Evolutionary conservation across 2,113 vertebrate species (phyloP), one percentile per base, ranked within the genome.

Genomic region (Entomyzon cyanotis): DNA sequence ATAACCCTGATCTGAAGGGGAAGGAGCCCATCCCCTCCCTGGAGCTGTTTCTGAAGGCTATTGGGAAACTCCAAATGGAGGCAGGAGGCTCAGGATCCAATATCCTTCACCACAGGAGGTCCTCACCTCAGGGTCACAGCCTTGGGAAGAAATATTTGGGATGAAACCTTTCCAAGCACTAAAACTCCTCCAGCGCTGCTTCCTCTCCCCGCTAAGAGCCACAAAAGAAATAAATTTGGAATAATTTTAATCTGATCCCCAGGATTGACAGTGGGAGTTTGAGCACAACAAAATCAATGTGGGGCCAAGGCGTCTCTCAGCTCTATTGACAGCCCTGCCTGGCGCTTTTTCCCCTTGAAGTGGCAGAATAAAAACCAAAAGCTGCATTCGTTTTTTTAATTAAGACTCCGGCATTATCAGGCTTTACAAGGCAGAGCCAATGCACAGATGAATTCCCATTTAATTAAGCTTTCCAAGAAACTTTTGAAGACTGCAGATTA

Each of bases 391-490:
- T 93, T 78, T 92, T 95, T 97, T 97, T 96, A 98, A 98, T 98
- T 98, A 98, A 97, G 81, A 80, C 56, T 95, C 95, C 23, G 6
- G 67, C 89, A 96, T 97, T 97, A 97, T 96, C 95, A 93, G 95
- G 84, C 93, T 97, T 97, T 96, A 92, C 91, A 97, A 98, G 92
- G 89, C 95, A 91, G 90, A 97, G 94, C 63, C 96, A 97, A 97
- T 93, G 88, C 94, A 95, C 94, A 93, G 94, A 97, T 97, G 95
- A 97, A 97, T 97, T 97, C 94, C 90, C 94, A 95, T 97, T 97
- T 98, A 97, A 97, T 98, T 97, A 96, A 98, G 95, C 96, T 97
- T 97, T 96, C 96, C 87, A 97, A 97, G 95, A 97, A 98, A 97
- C 86, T 96, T 97, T 95, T 96, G 93, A 96, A 98, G 95, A 75